Base-by-base conservation (phyloP, 2,113 vertebrate genomes). In the Bubo bubo region DNA sequence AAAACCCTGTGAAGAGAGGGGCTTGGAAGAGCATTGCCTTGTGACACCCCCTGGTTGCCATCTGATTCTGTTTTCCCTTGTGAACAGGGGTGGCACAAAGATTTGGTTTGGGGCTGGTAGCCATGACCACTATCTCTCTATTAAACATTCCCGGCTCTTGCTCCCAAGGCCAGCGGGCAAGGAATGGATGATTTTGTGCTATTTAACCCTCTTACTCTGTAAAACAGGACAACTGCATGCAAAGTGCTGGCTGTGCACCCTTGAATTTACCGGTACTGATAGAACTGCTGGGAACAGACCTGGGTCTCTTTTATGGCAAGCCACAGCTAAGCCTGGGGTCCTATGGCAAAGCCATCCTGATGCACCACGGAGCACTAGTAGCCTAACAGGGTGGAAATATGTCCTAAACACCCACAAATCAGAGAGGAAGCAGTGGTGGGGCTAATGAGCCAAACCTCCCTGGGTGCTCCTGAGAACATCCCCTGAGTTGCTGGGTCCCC, bases 391-490 rank as follows among this genome's bases (percentile, higher is more conserved):
- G 23, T 50, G 26, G 47, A 45, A 79, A 67, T 19, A 32, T 9
- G 5, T 34, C 79, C 68, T 86, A 53, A 91, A 26, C 14, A 87
- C 22, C 82, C 72, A 43, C n/a, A 50, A 55, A 82, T 32, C 14
- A 12, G 64, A 23, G 27, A 35, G 47, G 4, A 8, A 30, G 10
- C 0, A 10, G 2, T 0, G 1, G 11, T 4, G 24, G 30, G 43
- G 60, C 10, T 24, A 66, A 86, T 12, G 21, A 90, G 6, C 8
- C 14, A 19, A 85, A 32, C 24, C 41, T 14, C 10, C 14, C 30
- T 10, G 26, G 15, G 4, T 72, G 50, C n/a, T 84, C 74, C 15
- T 11, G 56, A 90, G 74, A 84, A 59, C 47, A 45, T 45, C 56
- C 59, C 55, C 63, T 0, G 1, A 76, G 77, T 10, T 39, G 9